Evolutionary conservation across 2,797 vertebrate species (phyloP).

Genomic region (Chiloscyllium punctatum): DNA sequence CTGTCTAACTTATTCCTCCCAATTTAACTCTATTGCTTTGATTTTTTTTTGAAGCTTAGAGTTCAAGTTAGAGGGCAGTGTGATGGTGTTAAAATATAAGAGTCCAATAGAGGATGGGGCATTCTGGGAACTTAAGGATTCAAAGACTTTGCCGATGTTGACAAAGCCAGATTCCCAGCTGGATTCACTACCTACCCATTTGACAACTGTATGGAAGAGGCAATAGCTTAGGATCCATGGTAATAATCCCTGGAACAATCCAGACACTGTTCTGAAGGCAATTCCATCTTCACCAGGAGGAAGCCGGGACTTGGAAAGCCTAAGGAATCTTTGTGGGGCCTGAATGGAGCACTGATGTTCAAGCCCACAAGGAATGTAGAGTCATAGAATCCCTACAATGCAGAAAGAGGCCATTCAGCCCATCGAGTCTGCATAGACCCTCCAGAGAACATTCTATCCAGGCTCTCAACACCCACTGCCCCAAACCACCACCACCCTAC

Average conservation of each 20-base stretch:
- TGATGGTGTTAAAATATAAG: not conserved
- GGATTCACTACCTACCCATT: not conserved
- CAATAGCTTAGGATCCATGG: not conserved
- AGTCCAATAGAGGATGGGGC: not conserved
- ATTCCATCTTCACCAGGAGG: not conserved
- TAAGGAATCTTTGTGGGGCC: not conserved
- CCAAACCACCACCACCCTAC: too few species aligned
- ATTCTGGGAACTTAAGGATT: not conserved
- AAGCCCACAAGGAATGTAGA: not conserved
- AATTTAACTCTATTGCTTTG: not conserved
- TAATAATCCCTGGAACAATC: not conserved
- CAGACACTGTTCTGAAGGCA: not conserved
- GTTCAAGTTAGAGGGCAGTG: not conserved
- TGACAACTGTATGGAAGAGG: not conserved
- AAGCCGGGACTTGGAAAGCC: not conserved
- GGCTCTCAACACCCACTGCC: too few species aligned
- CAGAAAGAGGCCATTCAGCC: too few species aligned
- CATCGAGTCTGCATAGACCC: too few species aligned
- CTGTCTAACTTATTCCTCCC: not conserved
- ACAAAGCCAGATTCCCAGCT: not conserved
- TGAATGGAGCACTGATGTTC: not conserved
- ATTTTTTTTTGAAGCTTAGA: not conserved
- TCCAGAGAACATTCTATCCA: too few species aligned
- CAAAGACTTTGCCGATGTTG: not conserved
- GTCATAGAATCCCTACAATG: too few species aligned